These are phyloP conservation scores for Clistopyga incitator DNA, from an alignment of 2,888 invertebrate species.

Conservation along the genomic window DNA sequence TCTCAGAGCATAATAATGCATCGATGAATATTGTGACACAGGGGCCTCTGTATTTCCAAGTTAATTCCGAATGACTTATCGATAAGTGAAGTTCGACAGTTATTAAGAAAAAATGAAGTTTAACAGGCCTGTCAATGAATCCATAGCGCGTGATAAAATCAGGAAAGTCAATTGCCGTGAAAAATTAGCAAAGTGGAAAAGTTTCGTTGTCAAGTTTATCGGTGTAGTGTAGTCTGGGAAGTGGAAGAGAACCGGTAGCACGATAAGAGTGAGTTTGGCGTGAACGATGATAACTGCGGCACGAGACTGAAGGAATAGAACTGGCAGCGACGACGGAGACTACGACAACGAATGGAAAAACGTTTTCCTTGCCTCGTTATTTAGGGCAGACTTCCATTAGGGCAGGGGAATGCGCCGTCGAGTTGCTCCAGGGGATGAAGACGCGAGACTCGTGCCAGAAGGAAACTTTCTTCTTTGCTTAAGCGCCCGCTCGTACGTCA, in stretches of 20 bases:
- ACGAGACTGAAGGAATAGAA: constrained; percentile 20
- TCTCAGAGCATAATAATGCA: not conserved
- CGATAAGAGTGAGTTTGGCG: constrained; percentile 33
- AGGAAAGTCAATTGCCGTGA: not conserved
- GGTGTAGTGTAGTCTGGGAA: not conserved
- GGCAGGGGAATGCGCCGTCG: constrained; percentile 48
- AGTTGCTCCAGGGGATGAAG: constrained; percentile 41
- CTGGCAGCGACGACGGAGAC: constrained; percentile 4
- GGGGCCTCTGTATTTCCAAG: not conserved
- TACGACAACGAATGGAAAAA: constrained; percentile 65
- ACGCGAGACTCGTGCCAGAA: constrained; percentile 69
- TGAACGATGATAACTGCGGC: constrained; percentile 51
- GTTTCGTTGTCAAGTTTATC: not conserved
- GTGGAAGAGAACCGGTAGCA: not conserved
- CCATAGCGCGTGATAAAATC: not conserved
- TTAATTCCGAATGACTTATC: constrained; percentile 5
- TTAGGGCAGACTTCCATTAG: constrained; percentile 78
- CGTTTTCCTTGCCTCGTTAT: constrained; percentile 79
- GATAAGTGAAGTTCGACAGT: not conserved
- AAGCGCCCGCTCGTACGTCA: constrained; percentile 66
- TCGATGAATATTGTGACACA: not conserved
- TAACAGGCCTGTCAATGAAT: not conserved
- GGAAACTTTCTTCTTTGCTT: constrained; percentile 67
- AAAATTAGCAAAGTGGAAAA: not conserved
- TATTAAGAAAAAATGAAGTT: not conserved